phyloP scores from a whole-genome alignment of 64 coral and sea anemone genomes.

The Montipora capricornis region DNA sequence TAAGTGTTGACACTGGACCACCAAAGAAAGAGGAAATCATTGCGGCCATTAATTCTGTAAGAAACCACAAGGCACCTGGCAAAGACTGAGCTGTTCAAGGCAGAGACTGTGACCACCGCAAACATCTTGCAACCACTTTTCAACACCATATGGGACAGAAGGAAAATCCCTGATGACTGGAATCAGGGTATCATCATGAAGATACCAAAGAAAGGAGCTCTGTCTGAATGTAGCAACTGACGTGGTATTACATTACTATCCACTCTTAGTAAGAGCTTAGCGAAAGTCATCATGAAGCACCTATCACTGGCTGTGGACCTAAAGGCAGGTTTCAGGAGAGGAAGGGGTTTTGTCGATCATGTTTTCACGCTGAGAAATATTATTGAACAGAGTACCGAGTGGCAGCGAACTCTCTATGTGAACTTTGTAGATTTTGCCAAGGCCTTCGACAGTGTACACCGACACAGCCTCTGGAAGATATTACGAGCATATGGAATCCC shows the following conservation, averaged over 20 bases:
- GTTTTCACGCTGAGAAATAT: constrained; percentile 31
- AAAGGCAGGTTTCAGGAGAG: constrained; percentile 17
- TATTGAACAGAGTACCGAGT: constrained; percentile 2
- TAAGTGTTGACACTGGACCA: constrained; percentile 16
- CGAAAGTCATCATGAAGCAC: neutral
- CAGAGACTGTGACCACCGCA: neutral
- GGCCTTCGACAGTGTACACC: constrained; percentile 39
- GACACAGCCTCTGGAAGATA: constrained; percentile 32
- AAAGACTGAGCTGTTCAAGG: constrained; percentile 41
- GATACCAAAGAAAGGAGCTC: constrained; percentile 29
- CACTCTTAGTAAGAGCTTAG: neutral
- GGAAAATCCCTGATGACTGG: constrained; percentile 36
- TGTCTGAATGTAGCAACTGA: constrained; percentile 11
- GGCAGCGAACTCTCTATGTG: constrained; percentile 15
- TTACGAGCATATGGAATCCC: constrained; percentile 16
- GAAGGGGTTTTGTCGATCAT: constrained; percentile 15
- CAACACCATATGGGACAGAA: neutral
- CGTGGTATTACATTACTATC: constrained; percentile 26
- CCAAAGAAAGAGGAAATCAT: neutral
- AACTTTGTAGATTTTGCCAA: constrained; percentile 60
- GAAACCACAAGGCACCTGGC: constrained; percentile 11
- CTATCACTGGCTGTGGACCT: constrained; percentile 20
- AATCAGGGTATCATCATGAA: constrained; percentile 10
- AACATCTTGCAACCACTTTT: neutral
- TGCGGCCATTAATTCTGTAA: constrained; percentile 8